Conservation (phyloP, 2,113 vertebrate species). For the Dasyornis broadbenti region DNA sequence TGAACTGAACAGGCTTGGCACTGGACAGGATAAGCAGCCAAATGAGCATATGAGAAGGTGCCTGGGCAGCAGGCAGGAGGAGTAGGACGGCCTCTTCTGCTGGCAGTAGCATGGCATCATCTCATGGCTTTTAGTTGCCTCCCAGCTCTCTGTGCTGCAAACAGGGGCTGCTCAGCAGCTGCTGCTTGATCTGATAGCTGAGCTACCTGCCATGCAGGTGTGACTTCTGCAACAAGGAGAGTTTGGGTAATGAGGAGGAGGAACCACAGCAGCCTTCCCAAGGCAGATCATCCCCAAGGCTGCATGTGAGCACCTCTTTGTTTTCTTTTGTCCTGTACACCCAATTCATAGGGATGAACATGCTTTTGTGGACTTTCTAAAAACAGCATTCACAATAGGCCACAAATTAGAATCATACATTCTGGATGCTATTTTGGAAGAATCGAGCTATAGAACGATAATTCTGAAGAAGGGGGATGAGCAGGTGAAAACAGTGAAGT, state of each 20-base stretch:
- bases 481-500: neutral
- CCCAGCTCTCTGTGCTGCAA: neutral
- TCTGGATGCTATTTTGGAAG: neutral
- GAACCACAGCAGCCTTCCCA: neutral
- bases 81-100: neutral
- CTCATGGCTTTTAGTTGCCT: neutral
- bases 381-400: neutral
- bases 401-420: neutral
- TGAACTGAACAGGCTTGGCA: neutral
- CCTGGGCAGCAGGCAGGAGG: neutral
- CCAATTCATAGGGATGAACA: neutral
- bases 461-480: neutral
- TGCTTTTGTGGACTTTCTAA: neutral
- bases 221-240: neutral
- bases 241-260: accelerated
- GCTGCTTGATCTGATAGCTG: neutral
- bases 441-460: neutral
- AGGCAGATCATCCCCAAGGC: neutral
- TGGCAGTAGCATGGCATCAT: neutral
- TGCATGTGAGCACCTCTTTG: neutral
- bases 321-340: neutral
- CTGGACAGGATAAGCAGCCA: neutral
- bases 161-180: neutral
- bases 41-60: neutral
- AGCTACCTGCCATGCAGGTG: neutral